phyloP scores from a whole-genome alignment of 2,888 invertebrate genomes.

The Sinopyrophorus schimmeli region DNA sequence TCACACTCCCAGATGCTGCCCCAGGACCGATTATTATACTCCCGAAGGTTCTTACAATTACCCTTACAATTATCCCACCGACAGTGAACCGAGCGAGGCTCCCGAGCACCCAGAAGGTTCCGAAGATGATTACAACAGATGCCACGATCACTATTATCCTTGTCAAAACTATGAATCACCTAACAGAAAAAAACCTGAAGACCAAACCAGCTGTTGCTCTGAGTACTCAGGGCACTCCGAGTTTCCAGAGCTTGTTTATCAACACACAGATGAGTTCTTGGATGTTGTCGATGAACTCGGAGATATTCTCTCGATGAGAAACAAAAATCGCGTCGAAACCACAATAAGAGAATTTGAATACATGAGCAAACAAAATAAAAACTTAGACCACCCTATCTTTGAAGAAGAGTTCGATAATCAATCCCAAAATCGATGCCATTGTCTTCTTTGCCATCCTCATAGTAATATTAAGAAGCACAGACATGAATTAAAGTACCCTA shows the following conservation, averaged over 20 bases:
- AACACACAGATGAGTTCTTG: slow-evolving; percentile 50
- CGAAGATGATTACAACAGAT: no score
- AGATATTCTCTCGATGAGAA: slow-evolving; percentile 49
- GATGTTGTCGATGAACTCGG: slow-evolving; percentile 51
- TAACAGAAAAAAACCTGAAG: neutral
- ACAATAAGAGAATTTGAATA: slow-evolving; percentile 52
- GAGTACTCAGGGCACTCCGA: slow-evolving; percentile 33
- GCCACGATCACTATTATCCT: no score
- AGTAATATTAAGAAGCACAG: neutral
- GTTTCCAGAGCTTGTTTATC: slow-evolving; percentile 47
- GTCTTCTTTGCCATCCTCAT: no score
- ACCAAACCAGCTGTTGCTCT: slow-evolving; percentile 34
- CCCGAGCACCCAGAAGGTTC: no score
- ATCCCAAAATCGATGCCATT: neutral
- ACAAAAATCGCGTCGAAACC: slow-evolving; percentile 48
- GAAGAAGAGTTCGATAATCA: neutral
- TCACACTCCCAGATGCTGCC: no score
- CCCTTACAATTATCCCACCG: no score
- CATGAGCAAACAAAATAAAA: slow-evolving; percentile 48
- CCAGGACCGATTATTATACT: no score
- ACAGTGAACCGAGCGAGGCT: no score
- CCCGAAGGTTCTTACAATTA: no score
- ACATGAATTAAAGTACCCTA: neutral
- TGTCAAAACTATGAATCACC: no score
- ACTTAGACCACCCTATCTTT: slow-evolving; percentile 45